Percentiles rank a stretch among this genome's conserved stretches.
phyloP scores from a whole-genome alignment of 2,113 vertebrate genomes.

The Sciurus niger region DNA sequence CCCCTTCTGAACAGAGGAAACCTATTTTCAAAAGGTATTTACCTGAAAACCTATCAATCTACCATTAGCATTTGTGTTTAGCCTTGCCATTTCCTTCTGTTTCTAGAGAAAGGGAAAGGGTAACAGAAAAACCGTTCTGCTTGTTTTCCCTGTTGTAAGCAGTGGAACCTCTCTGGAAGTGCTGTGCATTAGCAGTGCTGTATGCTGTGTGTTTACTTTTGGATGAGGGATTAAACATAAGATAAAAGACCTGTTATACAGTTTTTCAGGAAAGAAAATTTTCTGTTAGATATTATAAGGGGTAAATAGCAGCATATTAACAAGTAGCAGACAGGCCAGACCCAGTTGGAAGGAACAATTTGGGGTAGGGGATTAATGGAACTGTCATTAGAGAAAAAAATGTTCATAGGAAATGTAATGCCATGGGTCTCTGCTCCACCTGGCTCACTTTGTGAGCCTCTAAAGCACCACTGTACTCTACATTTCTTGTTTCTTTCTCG shows the following conservation, averaged over 20 bases:
- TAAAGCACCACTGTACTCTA: not conserved
- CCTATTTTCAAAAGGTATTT: not conserved
- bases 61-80: not conserved
- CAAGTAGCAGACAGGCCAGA: not conserved
- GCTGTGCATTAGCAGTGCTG: not conserved
- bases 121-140: too few relatives aligned
- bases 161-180: not conserved
- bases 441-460: not conserved
- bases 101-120: not conserved
- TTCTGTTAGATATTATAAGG: not conserved
- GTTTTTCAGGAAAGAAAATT: not conserved
- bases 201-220: not conserved
- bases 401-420: not conserved
- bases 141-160: not conserved
- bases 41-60: too few relatives aligned
- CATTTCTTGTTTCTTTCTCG: not conserved
- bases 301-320: not conserved
- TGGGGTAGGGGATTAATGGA: not conserved
- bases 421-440: not conserved
- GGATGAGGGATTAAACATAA: not conserved
- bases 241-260: not conserved
- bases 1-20: not conserved
- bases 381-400: not conserved
- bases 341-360: not conserved
- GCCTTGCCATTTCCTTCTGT: not conserved